Percentiles rank a stretch among this genome's conserved stretches.
These are phyloP conservation scores for Heteronetta atricapilla DNA, from an alignment of 2,113 vertebrate species.

Conservation along the genomic window DNA sequence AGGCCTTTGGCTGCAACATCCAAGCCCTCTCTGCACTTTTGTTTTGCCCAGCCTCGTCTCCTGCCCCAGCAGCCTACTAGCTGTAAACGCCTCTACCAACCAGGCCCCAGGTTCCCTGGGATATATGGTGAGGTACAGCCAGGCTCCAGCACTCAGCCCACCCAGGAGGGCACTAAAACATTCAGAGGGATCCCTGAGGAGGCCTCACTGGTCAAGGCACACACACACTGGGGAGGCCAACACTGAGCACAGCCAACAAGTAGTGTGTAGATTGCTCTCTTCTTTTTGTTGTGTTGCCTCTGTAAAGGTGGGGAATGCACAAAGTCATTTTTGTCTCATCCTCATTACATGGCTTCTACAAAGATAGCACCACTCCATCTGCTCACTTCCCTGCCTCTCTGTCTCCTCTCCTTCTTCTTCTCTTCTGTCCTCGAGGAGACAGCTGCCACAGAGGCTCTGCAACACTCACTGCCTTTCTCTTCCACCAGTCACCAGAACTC, in stretches of 20 bases:
- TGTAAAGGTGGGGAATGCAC: background rate
- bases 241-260: background rate
- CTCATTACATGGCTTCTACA: background rate
- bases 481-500: background rate
- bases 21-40: background rate
- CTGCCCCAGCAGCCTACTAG: background rate
- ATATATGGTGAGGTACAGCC: no score
- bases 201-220: no score
- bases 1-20: background rate
- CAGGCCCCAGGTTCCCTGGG: background rate
- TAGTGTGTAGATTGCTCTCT: background rate
- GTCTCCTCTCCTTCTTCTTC: background rate
- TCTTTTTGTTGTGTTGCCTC: background rate
- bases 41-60: background rate
- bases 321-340: background rate
- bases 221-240: background rate
- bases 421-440: background rate
- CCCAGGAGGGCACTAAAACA: background rate
- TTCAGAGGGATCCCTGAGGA: background rate
- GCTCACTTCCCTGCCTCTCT: background rate
- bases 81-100: background rate
- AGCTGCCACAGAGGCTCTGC: rapidly evolving
- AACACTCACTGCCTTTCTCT: background rate
- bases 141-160: background rate
- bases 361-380: background rate